Evolutionary conservation across 2,888 invertebrate genomes (phyloP).

Genomic region (Drosophila subsilvestris): DNA sequence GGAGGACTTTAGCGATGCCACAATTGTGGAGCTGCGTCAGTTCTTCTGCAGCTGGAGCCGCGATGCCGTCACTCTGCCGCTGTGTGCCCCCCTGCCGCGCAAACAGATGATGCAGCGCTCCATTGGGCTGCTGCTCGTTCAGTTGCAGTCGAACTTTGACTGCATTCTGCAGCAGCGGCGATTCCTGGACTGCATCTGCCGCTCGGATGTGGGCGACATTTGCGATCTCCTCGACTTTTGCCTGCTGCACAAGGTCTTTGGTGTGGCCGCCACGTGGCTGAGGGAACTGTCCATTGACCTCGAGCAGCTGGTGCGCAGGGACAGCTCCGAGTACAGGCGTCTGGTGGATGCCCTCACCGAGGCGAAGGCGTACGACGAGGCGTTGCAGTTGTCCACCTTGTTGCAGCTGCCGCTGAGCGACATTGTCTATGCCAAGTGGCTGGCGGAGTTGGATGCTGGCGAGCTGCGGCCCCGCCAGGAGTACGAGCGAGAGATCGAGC

Average conservation of each 20-base stretch:
- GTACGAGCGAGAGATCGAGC: conserved; percentile 87
- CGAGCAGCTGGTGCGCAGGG: conserved; percentile 74
- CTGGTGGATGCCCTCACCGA: conserved; percentile 85
- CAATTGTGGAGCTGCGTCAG: conserved; percentile 83
- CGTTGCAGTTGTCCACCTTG: conserved; percentile 85
- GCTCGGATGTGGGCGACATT: conserved; percentile 86
- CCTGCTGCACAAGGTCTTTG: conserved; percentile 85
- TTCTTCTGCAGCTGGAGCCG: conserved; percentile 81
- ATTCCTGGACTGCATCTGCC: conserved; percentile 86
- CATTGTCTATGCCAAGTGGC: conserved; percentile 85
- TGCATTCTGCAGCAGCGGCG: conserved; percentile 88
- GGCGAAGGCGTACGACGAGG: conserved; percentile 85
- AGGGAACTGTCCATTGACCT: conserved; percentile 69
- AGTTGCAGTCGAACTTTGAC: conserved; percentile 87
- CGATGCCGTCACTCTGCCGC: conserved; percentile 78
- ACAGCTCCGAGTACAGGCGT: conserved; percentile 84
- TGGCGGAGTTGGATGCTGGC: conserved; percentile 84
- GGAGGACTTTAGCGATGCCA: conserved; percentile 85
- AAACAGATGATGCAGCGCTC: conserved; percentile 85
- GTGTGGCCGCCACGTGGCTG: conserved; percentile 84
- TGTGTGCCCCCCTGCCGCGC: conserved; percentile 83
- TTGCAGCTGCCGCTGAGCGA: conserved; percentile 84
- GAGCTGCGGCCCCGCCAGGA: conserved; percentile 81
- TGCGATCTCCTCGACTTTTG: conserved; percentile 84
- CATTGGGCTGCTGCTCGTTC: conserved; percentile 86